phyloP scores from a whole-genome alignment of 1,140 invertebrate species.

The Trichonephila inaurata region DNA sequence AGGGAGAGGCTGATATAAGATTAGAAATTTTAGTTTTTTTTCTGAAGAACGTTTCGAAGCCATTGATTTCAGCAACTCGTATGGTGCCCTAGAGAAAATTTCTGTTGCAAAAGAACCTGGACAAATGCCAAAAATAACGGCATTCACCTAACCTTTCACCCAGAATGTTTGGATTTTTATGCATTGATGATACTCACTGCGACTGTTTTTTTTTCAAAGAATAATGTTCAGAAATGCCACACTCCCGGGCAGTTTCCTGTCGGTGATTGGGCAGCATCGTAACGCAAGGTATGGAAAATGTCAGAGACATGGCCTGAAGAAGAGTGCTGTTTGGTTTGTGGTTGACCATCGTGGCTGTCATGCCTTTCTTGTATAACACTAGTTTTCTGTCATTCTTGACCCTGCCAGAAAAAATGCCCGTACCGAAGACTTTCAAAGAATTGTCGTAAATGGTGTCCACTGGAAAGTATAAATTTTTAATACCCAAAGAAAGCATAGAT shows the following conservation, averaged over 20 bases:
- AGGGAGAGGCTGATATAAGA: constrained; percentile 27
- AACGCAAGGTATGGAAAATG: not conserved
- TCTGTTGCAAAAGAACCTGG: too few relatives aligned
- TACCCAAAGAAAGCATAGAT: not conserved
- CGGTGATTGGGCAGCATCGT: not conserved
- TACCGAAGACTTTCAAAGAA: not conserved
- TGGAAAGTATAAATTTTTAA: not conserved
- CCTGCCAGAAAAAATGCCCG: not conserved
- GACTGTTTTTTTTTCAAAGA: not conserved
- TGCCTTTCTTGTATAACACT: not conserved
- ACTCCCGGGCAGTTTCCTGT: not conserved
- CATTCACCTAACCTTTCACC: constrained; percentile 35
- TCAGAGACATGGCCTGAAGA: not conserved
- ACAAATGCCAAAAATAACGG: not conserved
- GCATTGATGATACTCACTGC: not conserved
- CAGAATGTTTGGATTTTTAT: constrained; percentile 13
- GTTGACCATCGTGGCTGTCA: not conserved
- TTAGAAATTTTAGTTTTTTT: not conserved
- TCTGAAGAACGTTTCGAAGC: not conserved
- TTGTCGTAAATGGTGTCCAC: not conserved
- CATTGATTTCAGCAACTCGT: too few relatives aligned
- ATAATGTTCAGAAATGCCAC: not conserved
- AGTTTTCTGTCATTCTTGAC: constrained; percentile 16
- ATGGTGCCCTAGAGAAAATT: too few relatives aligned
- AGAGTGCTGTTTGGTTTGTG: not conserved